Evolutionary conservation across 2,113 vertebrate genomes (phyloP), one percentile per base, ranked within the genome.

Genomic region (Anguilla japonica): DNA sequence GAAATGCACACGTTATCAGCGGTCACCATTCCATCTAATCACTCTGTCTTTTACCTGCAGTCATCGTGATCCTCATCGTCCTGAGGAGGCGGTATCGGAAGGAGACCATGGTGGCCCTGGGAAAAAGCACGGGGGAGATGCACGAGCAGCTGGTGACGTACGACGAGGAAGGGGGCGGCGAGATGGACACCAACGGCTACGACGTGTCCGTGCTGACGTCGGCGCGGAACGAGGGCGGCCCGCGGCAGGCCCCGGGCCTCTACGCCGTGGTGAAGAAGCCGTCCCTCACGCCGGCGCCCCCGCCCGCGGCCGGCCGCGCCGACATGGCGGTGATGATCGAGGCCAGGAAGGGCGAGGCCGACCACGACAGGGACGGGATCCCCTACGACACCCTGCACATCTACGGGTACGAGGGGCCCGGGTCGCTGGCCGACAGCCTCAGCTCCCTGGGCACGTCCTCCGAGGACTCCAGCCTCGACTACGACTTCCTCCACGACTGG

Each of bases 181-280:
- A 99, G 94, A 99, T 99, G 98, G 98, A 99, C 93, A 99, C 98
- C 79, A 98, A 97, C 50, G 97, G 98, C 89, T 99, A 98, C 0
- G 98, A 99, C 0, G 97, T 99, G 39, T 98, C 98, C 0, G 97
- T 99, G 91, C 96, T 99, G 89, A 96, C 97, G 78, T 98, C 98
- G 0, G 97, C 93, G 2, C 95, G 96, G 71, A 92, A 93, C 1
- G 96, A 96, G 0, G 94, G 95, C 0, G 92, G 94, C 2, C 53
- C 96, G 40, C 91, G 93, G 16, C 82, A 93, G 0, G 87, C 92
- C 34, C 95, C 92, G 0, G 88, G 88, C 2, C 87, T 95, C 0
- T 98, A 98, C 0, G 93, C 97, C 2, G 94, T 95, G 87, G 94
- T 97, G 41, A 96, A 97, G 91, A 98, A 98, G 85, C 92, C 96